A percentile compares a stretch with the other conserved stretches of the same genome.
These are phyloP conservation scores for Tragelaphus scriptus DNA, from an alignment of 2,113 vertebrate genomes.

Conservation along the genomic window DNA sequence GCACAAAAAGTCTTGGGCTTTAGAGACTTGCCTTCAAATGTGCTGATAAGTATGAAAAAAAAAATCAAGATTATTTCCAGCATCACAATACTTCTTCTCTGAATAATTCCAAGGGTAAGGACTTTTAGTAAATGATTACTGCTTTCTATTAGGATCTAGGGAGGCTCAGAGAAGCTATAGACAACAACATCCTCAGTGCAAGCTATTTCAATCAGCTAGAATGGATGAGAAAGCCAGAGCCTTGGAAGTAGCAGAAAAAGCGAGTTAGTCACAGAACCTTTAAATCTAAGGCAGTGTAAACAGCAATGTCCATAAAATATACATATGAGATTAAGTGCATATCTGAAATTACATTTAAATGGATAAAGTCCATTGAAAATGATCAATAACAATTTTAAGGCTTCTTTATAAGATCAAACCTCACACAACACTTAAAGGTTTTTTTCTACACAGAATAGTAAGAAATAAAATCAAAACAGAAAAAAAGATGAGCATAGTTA, in stretches of 20 bases:
- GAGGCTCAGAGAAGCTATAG: neutral
- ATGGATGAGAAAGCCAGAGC: neutral
- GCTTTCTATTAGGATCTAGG: neutral
- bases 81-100: neutral
- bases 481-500: slow-evolving; percentile 16
- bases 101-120: neutral
- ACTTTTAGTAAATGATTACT: neutral
- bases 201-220: neutral
- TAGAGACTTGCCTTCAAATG: neutral
- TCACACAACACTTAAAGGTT: neutral
- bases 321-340: neutral
- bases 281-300: neutral
- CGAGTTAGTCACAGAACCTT: neutral
- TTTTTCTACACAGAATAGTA: slow-evolving; percentile 15
- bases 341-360: slow-evolving; percentile 46
- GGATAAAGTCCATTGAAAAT: slow-evolving; percentile 36
- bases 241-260: neutral
- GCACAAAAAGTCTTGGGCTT: neutral
- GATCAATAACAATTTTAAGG: slow-evolving; percentile 51
- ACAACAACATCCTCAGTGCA: neutral
- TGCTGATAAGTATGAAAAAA: neutral
- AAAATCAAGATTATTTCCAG: neutral
- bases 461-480: slow-evolving; percentile 49
- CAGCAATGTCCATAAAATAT: neutral
- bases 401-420: slow-evolving; percentile 27